Evolutionary conservation across 64 coral and sea anemone species (phyloP), one percentile per base, ranked within the genome.

Genomic region (Porites lutea): DNA sequence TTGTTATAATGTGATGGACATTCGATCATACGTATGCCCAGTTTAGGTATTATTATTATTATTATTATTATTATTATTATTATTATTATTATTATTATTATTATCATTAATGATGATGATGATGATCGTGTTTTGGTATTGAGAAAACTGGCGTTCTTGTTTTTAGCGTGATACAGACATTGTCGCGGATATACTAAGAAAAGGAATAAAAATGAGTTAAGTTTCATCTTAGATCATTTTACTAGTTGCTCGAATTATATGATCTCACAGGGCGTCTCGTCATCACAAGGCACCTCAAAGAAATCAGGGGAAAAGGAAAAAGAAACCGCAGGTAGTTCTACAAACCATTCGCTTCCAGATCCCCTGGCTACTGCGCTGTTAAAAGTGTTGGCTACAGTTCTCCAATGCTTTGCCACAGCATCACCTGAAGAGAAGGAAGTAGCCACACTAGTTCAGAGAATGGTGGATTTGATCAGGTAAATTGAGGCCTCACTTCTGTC

Each of bases 281-380:
- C 74, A 14, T 55, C 81, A 3, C 55, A 75, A 77, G 66, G 61
- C 2, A 45, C 74, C 3, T 1, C 75, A 14, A 97, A 94, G 83
- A 99, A 94, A 63, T 66, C 82, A n/a, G 46, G 55, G 13, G 97
- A 98, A 54, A 98, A 98, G 69, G 94, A 98, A 54, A 98, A 98
- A 61, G 94, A 95, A 21, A 77, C 47, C 19, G 86, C 62, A 8
- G 63, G 74, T 66, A 43, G 43, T 23, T 7, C 62, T 16, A 48
- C 60, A 13, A 75, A 77, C 18, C 63, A 59, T 13, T 89, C 62
- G 23, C 83, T 46, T 49, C 87, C 88, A 44, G 97, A 99, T 78
- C 78, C 94, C 64, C 82, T 99, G 21, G 94, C 88, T 64, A 85
- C 86, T 62, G 74, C 91, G 49, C 88, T 99, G 21, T 87, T 96